A percentile compares a stretch with the other conserved stretches of the same genome.
Conservation (phyloP, 2,888 invertebrate species). For the Villa cingulata region DNA sequence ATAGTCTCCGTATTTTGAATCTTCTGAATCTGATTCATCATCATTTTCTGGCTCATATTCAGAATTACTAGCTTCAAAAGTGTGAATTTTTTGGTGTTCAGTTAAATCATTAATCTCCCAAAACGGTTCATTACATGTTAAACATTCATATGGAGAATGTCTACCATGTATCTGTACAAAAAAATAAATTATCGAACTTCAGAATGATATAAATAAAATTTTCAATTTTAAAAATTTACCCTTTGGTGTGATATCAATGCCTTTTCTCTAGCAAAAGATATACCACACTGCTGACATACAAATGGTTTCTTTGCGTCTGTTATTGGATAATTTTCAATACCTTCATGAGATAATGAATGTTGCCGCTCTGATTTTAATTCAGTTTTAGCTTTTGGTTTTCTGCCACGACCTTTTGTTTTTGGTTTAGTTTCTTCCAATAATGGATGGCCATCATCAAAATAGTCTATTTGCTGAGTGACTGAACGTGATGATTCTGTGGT, state of each 20-base stretch:
- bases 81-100: slow-evolving; percentile 48
- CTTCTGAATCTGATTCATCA: slow-evolving; percentile 43
- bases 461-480: slow-evolving; percentile 19
- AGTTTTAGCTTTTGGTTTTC: slow-evolving; percentile 12
- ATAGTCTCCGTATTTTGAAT: slow-evolving; percentile 45
- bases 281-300: slow-evolving; percentile 62
- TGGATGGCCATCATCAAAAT: slow-evolving; percentile 23
- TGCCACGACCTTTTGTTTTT: slow-evolving; percentile 12
- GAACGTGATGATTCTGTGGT: slow-evolving; percentile 3
- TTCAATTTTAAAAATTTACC: slow-evolving; percentile 25
- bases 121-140: slow-evolving; percentile 68
- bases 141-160: slow-evolving; percentile 67
- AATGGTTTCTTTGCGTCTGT: slow-evolving; percentile 63
- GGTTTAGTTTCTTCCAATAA: slow-evolving; percentile 5
- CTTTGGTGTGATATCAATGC: slow-evolving; percentile 63
- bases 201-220: background rate
- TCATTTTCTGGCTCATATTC: slow-evolving; percentile 31
- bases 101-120: slow-evolving; percentile 49
- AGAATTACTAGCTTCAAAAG: slow-evolving; percentile 38
- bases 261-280: slow-evolving; percentile 70
- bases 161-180: slow-evolving; percentile 52
- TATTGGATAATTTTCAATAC: slow-evolving; percentile 37
- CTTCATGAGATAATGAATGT: slow-evolving; percentile 1
- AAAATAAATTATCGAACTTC: background rate
- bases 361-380: slow-evolving; percentile 6